Base-by-base conservation (phyloP, 2,797 vertebrate genomes). In the Bradypus variegatus region DNA sequence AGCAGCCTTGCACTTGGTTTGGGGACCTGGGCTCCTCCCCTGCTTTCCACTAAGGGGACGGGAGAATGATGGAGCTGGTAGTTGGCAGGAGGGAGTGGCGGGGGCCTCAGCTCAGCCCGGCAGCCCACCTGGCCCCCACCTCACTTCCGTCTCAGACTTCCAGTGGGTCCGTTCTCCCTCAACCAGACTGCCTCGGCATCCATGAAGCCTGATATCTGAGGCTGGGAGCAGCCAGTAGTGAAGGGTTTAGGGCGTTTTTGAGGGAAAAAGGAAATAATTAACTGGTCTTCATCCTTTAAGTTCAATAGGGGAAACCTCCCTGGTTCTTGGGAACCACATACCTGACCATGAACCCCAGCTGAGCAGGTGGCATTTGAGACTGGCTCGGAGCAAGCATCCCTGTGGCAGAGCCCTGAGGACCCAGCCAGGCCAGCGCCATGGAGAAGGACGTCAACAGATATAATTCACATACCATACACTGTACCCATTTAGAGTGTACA, bases 181-280 rank as follows among this genome's bases (percentile, higher is more conserved):
- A 93, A 62, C 85, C 88, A 75, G 82, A 97, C 79, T 95, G 90
- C 94, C 95, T 95, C 93, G 89, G 95, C 83, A 86, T 92, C 94
- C 92, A 2, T 94, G 86, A 82, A 81, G 88, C 92, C 91, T 85
- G 92, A 95, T 41, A 80, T 91, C 62, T 45, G 50, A 88, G 64
- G 50, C 72, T 65, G 18, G 36, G 64, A 82, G 45, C 45, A 55
- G 86, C 75, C 27, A 80, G 78, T 76, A 73, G 76, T 73, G 36
- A 93, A 60, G 50, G 3, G 3, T 29, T 91, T n/a, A 64, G 31
- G 72, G 38, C 48, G 29, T 4, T 1, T 81, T 25, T 29, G 25
- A 64, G 62, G 19, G 77, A 78, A 69, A 85, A 58, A 48, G 38
- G 58, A 77, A 53, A 25, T n/a, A 38, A 19, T 25, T 50, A n/a